phyloP scores from a whole-genome alignment of 2,113 vertebrate species.

The Anarrhichthys ocellatus region DNA sequence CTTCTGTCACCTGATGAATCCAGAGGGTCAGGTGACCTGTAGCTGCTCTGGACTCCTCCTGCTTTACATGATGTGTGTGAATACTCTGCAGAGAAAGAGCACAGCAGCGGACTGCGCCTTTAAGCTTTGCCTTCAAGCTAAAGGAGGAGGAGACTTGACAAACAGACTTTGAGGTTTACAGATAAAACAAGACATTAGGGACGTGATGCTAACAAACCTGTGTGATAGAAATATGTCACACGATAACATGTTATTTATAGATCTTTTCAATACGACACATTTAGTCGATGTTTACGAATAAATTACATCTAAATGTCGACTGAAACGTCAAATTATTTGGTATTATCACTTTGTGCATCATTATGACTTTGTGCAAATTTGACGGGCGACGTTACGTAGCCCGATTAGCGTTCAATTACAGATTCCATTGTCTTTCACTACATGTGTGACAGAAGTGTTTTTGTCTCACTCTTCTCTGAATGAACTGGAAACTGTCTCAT shows the following conservation, averaged over 20 bases:
- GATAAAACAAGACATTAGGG: too few species aligned
- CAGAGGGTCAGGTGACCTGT: background rate
- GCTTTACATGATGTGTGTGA: conserved; percentile 1
- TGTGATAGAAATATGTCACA: background rate
- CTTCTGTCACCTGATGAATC: background rate
- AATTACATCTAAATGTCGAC: too few species aligned
- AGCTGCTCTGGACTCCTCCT: background rate
- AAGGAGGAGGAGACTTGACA: too few species aligned
- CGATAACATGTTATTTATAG: background rate
- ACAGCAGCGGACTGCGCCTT: background rate
- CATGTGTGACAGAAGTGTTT: too few species aligned
- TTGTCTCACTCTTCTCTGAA: too few species aligned
- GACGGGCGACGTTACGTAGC: background rate
- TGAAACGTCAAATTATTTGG: too few species aligned
- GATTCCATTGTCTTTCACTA: background rate
- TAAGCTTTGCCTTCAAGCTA: too few species aligned
- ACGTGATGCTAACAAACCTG: background rate
- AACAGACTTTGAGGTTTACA: too few species aligned
- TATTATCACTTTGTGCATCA: too few species aligned
- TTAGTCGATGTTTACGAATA: too few species aligned
- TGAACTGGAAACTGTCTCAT: too few species aligned
- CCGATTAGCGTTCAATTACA: background rate
- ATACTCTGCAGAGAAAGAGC: background rate
- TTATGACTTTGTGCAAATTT: conserved; percentile 6
- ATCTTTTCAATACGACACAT: background rate